Evolutionary conservation across 2,888 invertebrate genomes (phyloP).

Genomic region (Brenthis ino): DNA sequence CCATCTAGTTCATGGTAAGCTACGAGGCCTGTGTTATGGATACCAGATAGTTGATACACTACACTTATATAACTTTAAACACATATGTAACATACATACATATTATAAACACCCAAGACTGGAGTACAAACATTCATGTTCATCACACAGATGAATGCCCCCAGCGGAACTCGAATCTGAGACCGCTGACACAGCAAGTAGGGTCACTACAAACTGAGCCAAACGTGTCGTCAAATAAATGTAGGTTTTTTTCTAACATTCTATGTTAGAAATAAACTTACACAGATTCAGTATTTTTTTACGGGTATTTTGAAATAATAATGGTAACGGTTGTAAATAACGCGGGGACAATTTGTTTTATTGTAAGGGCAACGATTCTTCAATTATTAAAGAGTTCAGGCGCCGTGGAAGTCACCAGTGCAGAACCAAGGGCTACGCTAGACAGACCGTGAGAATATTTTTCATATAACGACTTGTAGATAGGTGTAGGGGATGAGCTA

Average conservation of each 20-base stretch:
- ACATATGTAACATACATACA: too few relatives aligned
- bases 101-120: too few relatives aligned
- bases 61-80: too few relatives aligned
- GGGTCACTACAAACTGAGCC: too few relatives aligned
- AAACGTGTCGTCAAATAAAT: not conserved
- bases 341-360: slow-evolving; percentile 23
- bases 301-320: not conserved
- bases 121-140: too few relatives aligned
- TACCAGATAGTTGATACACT: too few relatives aligned
- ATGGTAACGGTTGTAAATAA: slow-evolving; percentile 18
- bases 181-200: too few relatives aligned
- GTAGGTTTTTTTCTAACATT: not conserved
- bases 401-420: slow-evolving; percentile 62
- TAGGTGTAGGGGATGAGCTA: not conserved
- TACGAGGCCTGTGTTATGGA: too few relatives aligned
- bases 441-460: slow-evolving; percentile 44
- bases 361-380: slow-evolving; percentile 56
- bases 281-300: too few relatives aligned
- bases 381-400: slow-evolving; percentile 63
- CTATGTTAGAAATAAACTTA: not conserved
- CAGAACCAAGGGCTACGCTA: slow-evolving; percentile 55
- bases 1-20: too few relatives aligned
- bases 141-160: too few relatives aligned
- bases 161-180: too few relatives aligned
- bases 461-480: slow-evolving; percentile 15